Evolutionary conservation across 2,113 vertebrate species (phyloP).

Genomic region (Montifringilla adamsi): DNA sequence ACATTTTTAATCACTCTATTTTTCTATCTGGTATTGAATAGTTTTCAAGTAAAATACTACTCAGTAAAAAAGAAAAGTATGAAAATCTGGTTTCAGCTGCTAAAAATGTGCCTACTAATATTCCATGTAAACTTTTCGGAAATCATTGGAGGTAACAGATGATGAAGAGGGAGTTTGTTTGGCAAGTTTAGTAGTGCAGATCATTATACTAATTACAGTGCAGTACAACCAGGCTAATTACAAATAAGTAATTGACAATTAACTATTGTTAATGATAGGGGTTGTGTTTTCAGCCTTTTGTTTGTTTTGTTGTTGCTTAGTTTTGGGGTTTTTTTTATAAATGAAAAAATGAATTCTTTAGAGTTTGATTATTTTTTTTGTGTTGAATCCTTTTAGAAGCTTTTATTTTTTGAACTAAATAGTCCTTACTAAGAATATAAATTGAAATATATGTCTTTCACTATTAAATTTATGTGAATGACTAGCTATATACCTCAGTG

Average conservation of each 20-base stretch:
- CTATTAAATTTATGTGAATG: neutral
- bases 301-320: neutral
- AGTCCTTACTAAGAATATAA: neutral
- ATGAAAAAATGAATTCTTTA: neutral
- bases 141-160: neutral
- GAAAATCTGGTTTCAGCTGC: neutral
- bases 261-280: neutral
- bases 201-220: neutral
- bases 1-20: neutral
- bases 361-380: neutral
- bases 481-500: neutral
- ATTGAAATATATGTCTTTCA: neutral
- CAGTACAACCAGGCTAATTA: neutral
- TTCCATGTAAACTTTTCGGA: neutral
- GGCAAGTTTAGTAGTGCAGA: neutral
- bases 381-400: neutral
- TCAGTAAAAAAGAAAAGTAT: neutral
- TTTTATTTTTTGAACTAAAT: neutral
- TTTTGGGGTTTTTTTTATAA: neutral
- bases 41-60: neutral
- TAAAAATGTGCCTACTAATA: neutral
- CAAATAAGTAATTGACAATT: neutral
- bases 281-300: neutral
- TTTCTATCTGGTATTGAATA: neutral
- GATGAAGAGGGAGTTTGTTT: neutral